phyloP scores from a whole-genome alignment of 2,113 vertebrate genomes.

The Burhinus bistriatus region DNA sequence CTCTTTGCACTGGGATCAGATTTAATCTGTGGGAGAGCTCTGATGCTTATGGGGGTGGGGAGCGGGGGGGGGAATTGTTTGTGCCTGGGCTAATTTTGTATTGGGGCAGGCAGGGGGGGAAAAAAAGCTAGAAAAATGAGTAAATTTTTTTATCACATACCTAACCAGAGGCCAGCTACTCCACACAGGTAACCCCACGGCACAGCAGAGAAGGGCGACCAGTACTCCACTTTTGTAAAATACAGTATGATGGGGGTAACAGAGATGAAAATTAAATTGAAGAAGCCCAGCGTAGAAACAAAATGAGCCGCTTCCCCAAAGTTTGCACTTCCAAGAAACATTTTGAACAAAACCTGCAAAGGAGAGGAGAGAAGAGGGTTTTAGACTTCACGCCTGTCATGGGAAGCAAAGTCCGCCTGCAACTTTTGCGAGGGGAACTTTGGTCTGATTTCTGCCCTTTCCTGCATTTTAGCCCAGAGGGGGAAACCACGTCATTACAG shows the following conservation, averaged over 20 bases:
- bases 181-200: slow-evolving; percentile 97
- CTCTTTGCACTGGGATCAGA: background rate
- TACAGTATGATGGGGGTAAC: slow-evolving; percentile 92
- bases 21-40: background rate
- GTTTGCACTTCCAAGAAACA: slow-evolving; percentile 96
- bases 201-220: slow-evolving; percentile 92
- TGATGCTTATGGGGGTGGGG: background rate
- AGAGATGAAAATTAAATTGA: slow-evolving; percentile 97
- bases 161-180: slow-evolving; percentile 94
- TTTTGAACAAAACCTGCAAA: slow-evolving; percentile 94
- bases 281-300: slow-evolving; percentile 94
- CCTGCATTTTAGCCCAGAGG: background rate
- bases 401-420: background rate
- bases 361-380: background rate
- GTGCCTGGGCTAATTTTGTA: background rate
- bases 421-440: background rate
- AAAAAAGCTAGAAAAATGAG: background rate
- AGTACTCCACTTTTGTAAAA: slow-evolving; percentile 95
- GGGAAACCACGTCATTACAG: rapidly evolving
- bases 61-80: background rate
- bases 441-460: background rate
- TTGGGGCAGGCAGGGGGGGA: background rate
- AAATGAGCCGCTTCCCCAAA: slow-evolving; percentile 95
- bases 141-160: slow-evolving; percentile 63
- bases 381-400: background rate